phyloP scores from a whole-genome alignment of 23 tunicate genomes.

The Botrylloides violaceus region DNA sequence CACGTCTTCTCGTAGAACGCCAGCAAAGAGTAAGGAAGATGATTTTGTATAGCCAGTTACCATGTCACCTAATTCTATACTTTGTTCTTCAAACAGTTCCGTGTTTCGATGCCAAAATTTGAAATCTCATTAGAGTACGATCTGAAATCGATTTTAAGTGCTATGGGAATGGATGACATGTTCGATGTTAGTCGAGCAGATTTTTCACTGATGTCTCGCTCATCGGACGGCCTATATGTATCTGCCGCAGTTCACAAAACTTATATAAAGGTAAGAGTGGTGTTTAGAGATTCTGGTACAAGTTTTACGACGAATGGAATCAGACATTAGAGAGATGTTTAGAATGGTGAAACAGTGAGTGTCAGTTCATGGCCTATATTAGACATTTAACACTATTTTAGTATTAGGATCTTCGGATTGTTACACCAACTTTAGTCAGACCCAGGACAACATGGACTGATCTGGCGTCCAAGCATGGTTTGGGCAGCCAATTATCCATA shows the following conservation, averaged over 20 bases:
- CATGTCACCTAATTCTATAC: background rate
- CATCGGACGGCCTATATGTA: background rate
- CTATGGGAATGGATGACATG: slow-evolving; percentile 18
- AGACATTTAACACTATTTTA: too few species aligned
- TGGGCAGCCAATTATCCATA: too few species aligned
- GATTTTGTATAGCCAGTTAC: background rate
- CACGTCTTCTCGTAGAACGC: too few species aligned
- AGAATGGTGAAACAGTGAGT: too few species aligned
- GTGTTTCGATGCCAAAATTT: slow-evolving; percentile 23
- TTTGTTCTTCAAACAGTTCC: background rate
- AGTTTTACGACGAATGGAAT: too few species aligned
- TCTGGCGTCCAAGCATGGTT: too few species aligned
- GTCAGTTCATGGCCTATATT: too few species aligned
- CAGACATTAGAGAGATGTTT: too few species aligned
- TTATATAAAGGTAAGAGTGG: slow-evolving; percentile 23
- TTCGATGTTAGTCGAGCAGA: slow-evolving; percentile 12
- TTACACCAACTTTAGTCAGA: too few species aligned
- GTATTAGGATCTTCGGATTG: too few species aligned
- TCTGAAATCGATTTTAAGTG: slow-evolving; percentile 4
- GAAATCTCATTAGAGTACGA: slow-evolving; percentile 17
- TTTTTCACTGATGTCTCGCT: slow-evolving; percentile 10
- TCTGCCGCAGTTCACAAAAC: slow-evolving; percentile 22
- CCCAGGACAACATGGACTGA: too few species aligned
- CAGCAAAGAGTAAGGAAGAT: background rate
- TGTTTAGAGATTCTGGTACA: too few species aligned